Evolutionary conservation across 2,797 vertebrate genomes (phyloP).

Genomic region (Hippoglossus hippoglossus): DNA sequence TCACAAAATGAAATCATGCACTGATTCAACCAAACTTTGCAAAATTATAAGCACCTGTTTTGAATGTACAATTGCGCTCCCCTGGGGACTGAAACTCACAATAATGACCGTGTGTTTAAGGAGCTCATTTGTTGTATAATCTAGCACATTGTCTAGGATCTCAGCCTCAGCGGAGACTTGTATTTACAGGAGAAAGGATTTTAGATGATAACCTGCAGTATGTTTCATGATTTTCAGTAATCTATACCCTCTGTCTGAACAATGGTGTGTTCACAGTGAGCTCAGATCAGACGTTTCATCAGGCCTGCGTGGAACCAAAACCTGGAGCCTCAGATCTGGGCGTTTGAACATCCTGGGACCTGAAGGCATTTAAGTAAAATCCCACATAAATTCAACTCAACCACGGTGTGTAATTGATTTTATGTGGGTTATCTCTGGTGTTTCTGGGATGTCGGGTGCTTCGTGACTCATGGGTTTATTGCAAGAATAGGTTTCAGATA

Average conservation of each 20-base stretch:
- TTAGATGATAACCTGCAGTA: not conserved
- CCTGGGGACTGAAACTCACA: constrained; percentile 4
- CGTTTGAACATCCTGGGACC: constrained; percentile 20
- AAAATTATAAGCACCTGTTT: constrained; percentile 16
- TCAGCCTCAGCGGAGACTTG: not conserved
- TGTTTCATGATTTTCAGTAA: not conserved
- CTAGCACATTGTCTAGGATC: not conserved
- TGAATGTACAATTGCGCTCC: not conserved
- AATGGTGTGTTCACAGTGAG: constrained; percentile 1
- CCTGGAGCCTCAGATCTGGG: constrained; percentile 32
- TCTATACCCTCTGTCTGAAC: constrained; percentile 23
- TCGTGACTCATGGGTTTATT: constrained; percentile 40
- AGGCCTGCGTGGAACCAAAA: constrained; percentile 35
- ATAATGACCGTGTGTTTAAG: constrained; percentile 8
- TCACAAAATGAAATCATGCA: no score
- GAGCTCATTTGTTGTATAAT: not conserved
- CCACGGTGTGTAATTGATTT: constrained; percentile 14
- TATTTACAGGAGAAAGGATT: not conserved
- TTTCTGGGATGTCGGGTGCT: constrained; percentile 21
- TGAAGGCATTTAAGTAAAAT: constrained; percentile 41
- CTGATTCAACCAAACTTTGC: not conserved
- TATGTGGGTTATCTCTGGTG: constrained; percentile 31
- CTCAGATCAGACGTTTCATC: constrained; percentile 47
- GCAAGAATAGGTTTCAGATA: constrained; percentile 11
- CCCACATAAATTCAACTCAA: constrained; percentile 25